Evolutionary conservation across 1,140 invertebrate genomes (phyloP).

Genomic region (Drosophila kikkawai): DNA sequence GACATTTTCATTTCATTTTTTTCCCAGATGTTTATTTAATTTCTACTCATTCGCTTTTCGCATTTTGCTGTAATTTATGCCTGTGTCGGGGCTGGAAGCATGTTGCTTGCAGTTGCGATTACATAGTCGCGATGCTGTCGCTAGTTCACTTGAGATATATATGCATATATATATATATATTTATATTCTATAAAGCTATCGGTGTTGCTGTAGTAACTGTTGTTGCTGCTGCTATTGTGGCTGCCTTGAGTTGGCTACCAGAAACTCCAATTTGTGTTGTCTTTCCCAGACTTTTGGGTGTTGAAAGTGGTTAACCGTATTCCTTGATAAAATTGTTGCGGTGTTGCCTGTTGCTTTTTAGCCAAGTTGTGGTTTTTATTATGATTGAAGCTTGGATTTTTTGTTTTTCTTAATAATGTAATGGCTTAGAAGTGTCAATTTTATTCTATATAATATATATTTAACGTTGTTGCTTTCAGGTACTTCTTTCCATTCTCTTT

Average conservation of each 20-base stretch:
- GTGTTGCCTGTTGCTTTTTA: not conserved
- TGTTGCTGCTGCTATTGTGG: conserved; percentile 23
- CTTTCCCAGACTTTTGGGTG: not conserved
- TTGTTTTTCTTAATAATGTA: not conserved
- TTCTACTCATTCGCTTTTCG: conserved; percentile 63
- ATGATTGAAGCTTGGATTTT: too few species aligned
- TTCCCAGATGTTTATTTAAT: conserved; percentile 71
- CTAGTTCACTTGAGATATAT: not conserved
- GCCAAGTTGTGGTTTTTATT: not conserved
- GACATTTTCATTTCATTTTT: conserved; percentile 36
- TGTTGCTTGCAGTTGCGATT: conserved; percentile 5
- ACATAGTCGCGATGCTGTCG: conserved; percentile 5
- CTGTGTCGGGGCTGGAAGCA: not conserved
- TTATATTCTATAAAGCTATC: conserved; percentile 6
- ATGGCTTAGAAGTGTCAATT: not conserved
- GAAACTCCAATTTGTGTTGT: conserved; percentile 1
- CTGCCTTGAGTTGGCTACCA: conserved; percentile 7
- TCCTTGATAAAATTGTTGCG: not conserved
- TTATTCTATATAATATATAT: not conserved
- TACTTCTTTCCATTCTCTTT: not conserved
- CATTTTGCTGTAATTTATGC: conserved; percentile 70
- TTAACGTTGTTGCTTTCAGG: conserved; percentile 8
- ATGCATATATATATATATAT: not conserved
- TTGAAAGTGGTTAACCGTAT: conserved; percentile 15
- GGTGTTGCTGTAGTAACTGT: not conserved